Base-by-base conservation (phyloP, 1,140 invertebrate genomes). In the Drosophila nasuta region DNA sequence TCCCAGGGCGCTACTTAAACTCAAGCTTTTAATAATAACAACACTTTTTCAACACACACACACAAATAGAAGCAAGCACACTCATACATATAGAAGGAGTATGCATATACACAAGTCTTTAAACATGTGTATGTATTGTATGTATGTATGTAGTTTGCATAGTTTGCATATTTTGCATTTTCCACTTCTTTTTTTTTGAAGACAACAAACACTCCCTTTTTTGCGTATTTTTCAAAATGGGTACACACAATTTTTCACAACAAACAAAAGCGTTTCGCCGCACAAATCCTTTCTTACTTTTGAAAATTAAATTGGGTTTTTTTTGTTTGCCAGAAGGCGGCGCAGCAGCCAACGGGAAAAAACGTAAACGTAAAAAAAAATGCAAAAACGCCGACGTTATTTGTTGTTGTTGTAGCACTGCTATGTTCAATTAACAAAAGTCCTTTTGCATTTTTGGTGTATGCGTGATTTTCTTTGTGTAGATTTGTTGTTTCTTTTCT, bases 181-280 rank as follows among this genome's bases (percentile, higher is more conserved):
- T 10, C 17, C 51, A 35, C 2, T 10, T 8, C 1, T 38, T 8
- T 3, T 38, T 15, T 33, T 10, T 5, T 35, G 3, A 33, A 5
- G 2, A 56, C 10, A n/a, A 56, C 71, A 73, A 87, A 76, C 75
- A 76, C 82, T 82, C 79, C 82, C 75, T 71, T 66, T 83, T 38
- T 38, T 10, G 7, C 2, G 6, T 8, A 10, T 10, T 38, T 81
- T 77, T 43, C 63, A 60, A 73, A 81, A 81, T 82, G 67, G 75
- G 71, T 77, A 57, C 78, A 57, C 78, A 82, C 80, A 88, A 88
- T 80, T 87, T 87, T 87, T 79, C 83, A 77, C 79, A 88, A 87
- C 83, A 87, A 89, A 89, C 81, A 89, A 85, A 88, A 76, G 33
- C 59, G 51, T 43, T 25, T 70, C 28, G 54, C 72, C 60, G 71